Conservation (phyloP, 2,113 vertebrate species). For the Gorsachius goisagi region DNA sequence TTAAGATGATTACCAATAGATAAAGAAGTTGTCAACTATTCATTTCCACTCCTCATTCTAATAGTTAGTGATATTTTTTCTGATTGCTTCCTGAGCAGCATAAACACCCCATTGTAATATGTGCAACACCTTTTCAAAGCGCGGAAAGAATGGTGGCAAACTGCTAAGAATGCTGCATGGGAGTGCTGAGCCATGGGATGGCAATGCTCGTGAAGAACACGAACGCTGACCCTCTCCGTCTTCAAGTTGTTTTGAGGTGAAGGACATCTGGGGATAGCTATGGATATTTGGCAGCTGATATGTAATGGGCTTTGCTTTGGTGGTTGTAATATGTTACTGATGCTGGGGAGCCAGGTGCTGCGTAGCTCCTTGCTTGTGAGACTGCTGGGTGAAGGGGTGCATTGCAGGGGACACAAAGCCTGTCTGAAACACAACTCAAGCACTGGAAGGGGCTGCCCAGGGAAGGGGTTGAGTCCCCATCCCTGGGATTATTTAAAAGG, state of each 20-base stretch:
- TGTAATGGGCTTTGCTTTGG: not conserved
- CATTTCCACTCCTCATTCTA: not conserved
- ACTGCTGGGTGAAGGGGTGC: not conserved
- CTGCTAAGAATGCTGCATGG: not conserved
- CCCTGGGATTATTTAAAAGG: too few species aligned
- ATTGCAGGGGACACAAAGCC: not conserved
- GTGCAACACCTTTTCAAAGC: not conserved
- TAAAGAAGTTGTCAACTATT: not conserved
- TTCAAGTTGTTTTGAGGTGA: not conserved
- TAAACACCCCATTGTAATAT: not conserved
- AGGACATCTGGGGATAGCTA: not conserved
- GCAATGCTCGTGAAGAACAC: not conserved
- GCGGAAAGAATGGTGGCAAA: not conserved
- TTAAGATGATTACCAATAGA: not conserved
- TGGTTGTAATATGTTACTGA: too few species aligned
- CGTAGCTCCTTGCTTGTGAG: not conserved
- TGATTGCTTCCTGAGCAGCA: not conserved
- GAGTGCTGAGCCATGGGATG: not conserved
- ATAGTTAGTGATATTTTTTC: not conserved
- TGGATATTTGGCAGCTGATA: not conserved
- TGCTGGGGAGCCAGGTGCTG: not conserved
- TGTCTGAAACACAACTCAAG: not conserved
- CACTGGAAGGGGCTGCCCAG: too few species aligned
- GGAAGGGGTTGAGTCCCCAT: too few species aligned
- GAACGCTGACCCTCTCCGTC: fast-evolving